These are phyloP conservation scores for Bujurquina vittata DNA, from an alignment of 2,113 vertebrate genomes.

Conservation along the genomic window DNA sequence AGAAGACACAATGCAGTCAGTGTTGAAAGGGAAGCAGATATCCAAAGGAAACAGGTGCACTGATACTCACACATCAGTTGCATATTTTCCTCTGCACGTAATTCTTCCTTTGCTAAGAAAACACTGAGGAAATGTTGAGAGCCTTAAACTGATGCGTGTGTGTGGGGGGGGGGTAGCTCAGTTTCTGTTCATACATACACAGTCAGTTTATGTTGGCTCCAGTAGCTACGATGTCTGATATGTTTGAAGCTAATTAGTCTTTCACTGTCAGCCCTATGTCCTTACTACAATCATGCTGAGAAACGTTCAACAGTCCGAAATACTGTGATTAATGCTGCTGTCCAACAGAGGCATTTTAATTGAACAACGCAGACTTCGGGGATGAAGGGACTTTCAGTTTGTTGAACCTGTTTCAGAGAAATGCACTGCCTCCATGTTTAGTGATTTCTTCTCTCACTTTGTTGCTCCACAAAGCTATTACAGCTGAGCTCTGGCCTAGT, in stretches of 20 bases:
- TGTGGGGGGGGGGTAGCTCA: too few species aligned
- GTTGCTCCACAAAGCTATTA: slow-evolving; percentile 6
- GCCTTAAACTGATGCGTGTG: background rate
- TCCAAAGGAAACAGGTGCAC: background rate
- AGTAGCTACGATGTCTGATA: background rate
- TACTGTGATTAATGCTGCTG: background rate
- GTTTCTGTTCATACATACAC: background rate
- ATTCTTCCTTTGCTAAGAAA: background rate
- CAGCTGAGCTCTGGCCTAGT: background rate
- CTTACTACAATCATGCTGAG: background rate
- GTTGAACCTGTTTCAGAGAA: slow-evolving; percentile 1
- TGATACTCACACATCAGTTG: background rate
- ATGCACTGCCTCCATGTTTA: slow-evolving; percentile 34
- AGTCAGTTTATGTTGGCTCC: background rate
- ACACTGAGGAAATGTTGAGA: background rate
- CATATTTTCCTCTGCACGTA: background rate
- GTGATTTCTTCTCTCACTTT: slow-evolving; percentile 26
- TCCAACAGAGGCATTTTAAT: slow-evolving; percentile 40
- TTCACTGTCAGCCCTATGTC: background rate
- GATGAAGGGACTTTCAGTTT: slow-evolving; percentile 21
- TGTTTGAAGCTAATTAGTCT: background rate
- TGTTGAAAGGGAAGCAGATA: background rate
- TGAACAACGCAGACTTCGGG: background rate
- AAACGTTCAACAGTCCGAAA: background rate
- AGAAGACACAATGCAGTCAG: background rate